Evolutionary conservation across 2,797 vertebrate species (phyloP).

Genomic region (Acridotheres tristis): DNA sequence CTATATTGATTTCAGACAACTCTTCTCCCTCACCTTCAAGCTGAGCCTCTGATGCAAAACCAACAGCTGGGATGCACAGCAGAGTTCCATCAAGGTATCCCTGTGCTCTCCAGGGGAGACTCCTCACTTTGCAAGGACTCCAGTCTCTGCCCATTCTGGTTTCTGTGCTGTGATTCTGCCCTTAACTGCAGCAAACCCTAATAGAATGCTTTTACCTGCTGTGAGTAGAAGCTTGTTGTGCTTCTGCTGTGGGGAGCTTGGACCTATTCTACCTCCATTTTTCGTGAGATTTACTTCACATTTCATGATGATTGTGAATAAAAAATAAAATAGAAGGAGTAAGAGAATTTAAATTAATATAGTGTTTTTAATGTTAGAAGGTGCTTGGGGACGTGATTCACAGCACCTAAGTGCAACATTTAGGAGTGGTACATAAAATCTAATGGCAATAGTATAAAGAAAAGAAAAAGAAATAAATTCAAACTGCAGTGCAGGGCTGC

Average conservation of each 20-base stretch:
- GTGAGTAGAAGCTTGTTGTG: rapidly evolving
- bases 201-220: not conserved
- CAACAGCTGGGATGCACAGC: not conserved
- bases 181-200: not conserved
- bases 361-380: not conserved
- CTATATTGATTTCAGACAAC: not conserved
- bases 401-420: not conserved
- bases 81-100: not conserved
- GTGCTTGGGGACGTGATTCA: not conserved
- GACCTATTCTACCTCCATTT: not conserved
- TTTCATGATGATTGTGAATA: not conserved
- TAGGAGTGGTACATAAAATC: not conserved
- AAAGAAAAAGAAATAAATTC: not conserved
- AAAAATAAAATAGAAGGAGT: not conserved
- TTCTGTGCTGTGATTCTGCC: not conserved
- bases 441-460: not conserved
- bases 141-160: not conserved
- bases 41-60: not conserved
- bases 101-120: not conserved
- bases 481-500: not conserved
- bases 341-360: not conserved
- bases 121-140: not conserved
- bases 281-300: not conserved
- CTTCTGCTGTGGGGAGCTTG: not conserved
- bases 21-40: not conserved